phyloP scores from a whole-genome alignment of 37 sponge, comb jelly and placozoan genomes.

The Agelas oroides region DNA sequence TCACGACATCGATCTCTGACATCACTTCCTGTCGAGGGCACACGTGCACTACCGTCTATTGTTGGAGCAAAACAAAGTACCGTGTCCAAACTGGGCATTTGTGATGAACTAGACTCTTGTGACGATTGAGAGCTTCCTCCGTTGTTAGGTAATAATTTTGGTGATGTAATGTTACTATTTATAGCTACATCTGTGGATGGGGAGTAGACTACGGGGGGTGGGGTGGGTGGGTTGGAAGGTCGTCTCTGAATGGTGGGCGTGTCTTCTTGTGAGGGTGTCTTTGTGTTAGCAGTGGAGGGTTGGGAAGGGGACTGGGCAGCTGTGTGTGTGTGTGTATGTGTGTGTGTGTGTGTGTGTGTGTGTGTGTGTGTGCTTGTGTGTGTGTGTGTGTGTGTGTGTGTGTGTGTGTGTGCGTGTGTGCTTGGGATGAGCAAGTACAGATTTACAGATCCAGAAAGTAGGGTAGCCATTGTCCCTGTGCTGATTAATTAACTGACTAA shows the following conservation, averaged over 20 bases:
- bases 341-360: too few species aligned
- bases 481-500: too few species aligned
- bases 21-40: conserved; percentile 45
- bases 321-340: too few species aligned
- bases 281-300: too few species aligned
- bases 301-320: too few species aligned
- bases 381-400: too few species aligned
- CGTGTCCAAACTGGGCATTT: neutral
- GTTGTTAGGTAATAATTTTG: conserved; percentile 4
- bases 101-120: neutral
- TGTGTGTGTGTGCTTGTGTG: too few species aligned
- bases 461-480: too few species aligned
- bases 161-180: neutral
- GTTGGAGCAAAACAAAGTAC: conserved; percentile 18
- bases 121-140: neutral
- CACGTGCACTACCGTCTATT: conserved; percentile 37
- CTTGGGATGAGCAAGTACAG: too few species aligned
- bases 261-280: neutral
- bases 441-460: too few species aligned
- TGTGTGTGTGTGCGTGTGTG: too few species aligned
- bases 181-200: conserved; percentile 1
- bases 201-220: conserved; percentile 56
- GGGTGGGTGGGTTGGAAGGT: conserved; percentile 14
- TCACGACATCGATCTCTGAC: conserved; percentile 81
- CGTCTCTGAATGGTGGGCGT: neutral